Conservation (phyloP, 2,797 vertebrate genomes). For the Serranus cabrilla region DNA sequence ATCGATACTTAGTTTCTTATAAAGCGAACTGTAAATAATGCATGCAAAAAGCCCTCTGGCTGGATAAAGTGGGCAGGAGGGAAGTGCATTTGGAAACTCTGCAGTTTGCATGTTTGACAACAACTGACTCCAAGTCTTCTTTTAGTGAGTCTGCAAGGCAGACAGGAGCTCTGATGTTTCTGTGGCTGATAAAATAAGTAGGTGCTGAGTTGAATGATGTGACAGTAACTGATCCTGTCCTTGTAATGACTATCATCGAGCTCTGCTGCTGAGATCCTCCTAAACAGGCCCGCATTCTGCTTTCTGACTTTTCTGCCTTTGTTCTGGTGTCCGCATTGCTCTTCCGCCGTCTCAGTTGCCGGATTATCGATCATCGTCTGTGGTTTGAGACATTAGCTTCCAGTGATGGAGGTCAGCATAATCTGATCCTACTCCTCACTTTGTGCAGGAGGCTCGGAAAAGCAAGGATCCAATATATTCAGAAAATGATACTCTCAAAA, state of each 20-base stretch:
- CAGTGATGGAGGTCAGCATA: conserved; percentile 76
- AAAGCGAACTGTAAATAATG: conserved; percentile 73
- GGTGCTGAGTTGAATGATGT: background rate
- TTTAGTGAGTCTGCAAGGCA: background rate
- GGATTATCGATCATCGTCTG: conserved; percentile 73
- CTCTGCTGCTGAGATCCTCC: conserved; percentile 7
- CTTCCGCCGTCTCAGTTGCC: conserved; percentile 51
- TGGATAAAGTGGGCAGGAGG: conserved; percentile 30
- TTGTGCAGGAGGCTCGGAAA: conserved; percentile 42
- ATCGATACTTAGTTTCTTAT: conserved; percentile 52
- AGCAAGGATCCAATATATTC: conserved; percentile 29
- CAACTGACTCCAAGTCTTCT: too few species aligned
- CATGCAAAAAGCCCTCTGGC: conserved; percentile 58
- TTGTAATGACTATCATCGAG: background rate
- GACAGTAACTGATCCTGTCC: conserved; percentile 3
- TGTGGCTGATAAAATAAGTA: background rate
- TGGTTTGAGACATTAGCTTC: conserved; percentile 64
- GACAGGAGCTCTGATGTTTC: background rate
- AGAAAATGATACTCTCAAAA: conserved; percentile 50
- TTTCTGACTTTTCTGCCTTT: conserved; percentile 20
- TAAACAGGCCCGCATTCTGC: background rate
- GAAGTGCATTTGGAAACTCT: conserved; percentile 41
- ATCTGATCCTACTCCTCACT: conserved; percentile 69
- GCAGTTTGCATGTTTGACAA: conserved; percentile 33
- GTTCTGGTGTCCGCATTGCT: conserved; percentile 44